Evolutionary conservation across 2,113 vertebrate species (phyloP).

Genomic region (Stigmatopora argus): DNA sequence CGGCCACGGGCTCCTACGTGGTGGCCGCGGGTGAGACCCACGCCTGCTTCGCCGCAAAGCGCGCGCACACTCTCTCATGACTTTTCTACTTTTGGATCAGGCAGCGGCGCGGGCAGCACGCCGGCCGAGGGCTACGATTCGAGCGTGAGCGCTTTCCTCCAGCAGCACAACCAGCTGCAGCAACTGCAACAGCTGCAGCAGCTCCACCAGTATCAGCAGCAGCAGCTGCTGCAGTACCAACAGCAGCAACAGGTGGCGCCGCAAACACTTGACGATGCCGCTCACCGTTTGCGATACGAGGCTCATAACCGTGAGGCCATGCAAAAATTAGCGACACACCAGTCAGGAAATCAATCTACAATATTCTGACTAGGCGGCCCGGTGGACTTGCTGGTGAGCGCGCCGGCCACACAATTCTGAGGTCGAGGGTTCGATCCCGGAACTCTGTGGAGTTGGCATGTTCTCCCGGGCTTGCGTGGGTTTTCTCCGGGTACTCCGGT

Average conservation of each 20-base stretch:
- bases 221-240: conserved; percentile 70
- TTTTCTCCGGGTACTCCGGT: too few relatives aligned
- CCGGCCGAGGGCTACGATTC: conserved; percentile 65
- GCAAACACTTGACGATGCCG: too few relatives aligned
- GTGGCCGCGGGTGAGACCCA: conserved; percentile 51
- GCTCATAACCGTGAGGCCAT: too few relatives aligned
- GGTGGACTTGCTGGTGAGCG: too few relatives aligned
- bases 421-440: too few relatives aligned
- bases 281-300: too few relatives aligned
- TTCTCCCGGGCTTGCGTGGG: too few relatives aligned
- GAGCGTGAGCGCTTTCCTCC: conserved; percentile 50
- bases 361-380: too few relatives aligned
- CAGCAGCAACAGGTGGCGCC: conserved; percentile 17
- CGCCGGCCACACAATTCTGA: too few relatives aligned
- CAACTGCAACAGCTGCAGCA: conserved; percentile 53
- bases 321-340: too few relatives aligned
- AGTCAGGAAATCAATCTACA: too few relatives aligned
- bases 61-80: conserved; percentile 2
- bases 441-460: too few relatives aligned
- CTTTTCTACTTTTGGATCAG: conserved; percentile 5
- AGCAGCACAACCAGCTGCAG: conserved; percentile 57
- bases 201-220: conserved; percentile 71
- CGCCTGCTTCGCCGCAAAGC: not conserved
- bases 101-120: conserved; percentile 49
- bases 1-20: conserved; percentile 83